Evolutionary conservation across 2,888 invertebrate genomes (phyloP).

Genomic region (Neoitamus cyanurus): DNA sequence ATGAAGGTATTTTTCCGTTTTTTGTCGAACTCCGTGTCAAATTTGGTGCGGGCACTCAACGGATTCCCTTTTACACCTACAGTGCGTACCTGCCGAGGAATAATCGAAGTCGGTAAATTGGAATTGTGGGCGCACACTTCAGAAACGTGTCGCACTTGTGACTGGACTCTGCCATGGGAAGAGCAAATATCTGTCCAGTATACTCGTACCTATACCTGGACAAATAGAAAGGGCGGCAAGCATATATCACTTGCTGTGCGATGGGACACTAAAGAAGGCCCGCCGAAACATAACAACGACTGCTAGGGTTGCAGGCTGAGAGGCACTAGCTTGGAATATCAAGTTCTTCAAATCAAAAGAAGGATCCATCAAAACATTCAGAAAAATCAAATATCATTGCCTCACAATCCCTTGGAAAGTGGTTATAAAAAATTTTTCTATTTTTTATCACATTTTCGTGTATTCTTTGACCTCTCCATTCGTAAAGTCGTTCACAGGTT

Average conservation of each 20-base stretch:
- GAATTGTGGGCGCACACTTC: conserved; percentile 36
- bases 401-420: not conserved
- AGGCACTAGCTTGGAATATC: not conserved
- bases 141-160: conserved; percentile 38
- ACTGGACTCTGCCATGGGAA: not conserved
- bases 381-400: conserved; percentile 29
- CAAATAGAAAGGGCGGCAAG: not conserved
- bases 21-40: not conserved
- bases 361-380: conserved; percentile 5
- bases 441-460: not conserved
- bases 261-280: not conserved
- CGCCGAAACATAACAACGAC: not conserved
- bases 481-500: not conserved
- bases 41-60: conserved; percentile 8
- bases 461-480: not conserved
- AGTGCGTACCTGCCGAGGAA: not conserved
- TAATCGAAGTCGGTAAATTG: conserved; percentile 29
- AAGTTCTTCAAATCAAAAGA: not conserved
- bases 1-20: not conserved
- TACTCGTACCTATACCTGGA: not conserved
- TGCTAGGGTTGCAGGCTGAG: too few relatives aligned
- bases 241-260: not conserved
- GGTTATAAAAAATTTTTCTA: not conserved
- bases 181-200: not conserved
- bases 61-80: conserved; percentile 33